Evolutionary conservation across 2,113 vertebrate genomes (phyloP).

Genomic region (Polypterus senegalus): DNA sequence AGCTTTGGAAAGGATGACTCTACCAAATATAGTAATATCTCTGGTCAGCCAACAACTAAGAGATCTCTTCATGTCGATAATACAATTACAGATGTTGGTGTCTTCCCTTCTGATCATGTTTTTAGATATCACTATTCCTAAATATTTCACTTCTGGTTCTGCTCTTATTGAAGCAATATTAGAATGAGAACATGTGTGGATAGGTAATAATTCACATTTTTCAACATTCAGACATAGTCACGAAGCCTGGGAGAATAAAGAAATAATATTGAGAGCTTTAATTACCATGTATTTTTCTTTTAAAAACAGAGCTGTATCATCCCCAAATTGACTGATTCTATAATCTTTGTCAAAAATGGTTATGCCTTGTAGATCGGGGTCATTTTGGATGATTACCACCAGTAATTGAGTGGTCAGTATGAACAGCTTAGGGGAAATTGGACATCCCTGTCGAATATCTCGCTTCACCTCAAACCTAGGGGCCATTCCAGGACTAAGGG

Average conservation of each 20-base stretch:
- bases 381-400: neutral
- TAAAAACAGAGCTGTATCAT: conserved; percentile 8
- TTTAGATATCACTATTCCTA: conserved; percentile 11
- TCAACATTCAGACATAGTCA: conserved; percentile 7
- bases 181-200: conserved; percentile 6
- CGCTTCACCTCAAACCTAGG: conserved; percentile 2
- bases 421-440: conserved; percentile 3
- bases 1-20: conserved; percentile 6
- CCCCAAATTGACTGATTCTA: conserved; percentile 5
- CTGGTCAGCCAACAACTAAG: conserved; percentile 5
- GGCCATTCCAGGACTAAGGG: neutral
- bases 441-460: conserved; percentile 5
- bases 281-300: conserved; percentile 2
- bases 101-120: conserved; percentile 9
- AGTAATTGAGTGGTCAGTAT: conserved; percentile 4
- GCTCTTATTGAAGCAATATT: conserved; percentile 8
- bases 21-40: conserved; percentile 10
- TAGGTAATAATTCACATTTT: conserved; percentile 11
- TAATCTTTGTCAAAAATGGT: conserved; percentile 3
- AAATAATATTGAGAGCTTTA: neutral
- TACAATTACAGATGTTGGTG: neutral
- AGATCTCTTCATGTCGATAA: too few relatives aligned
- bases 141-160: conserved; percentile 9
- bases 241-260: conserved; percentile 7
- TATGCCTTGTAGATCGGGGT: conserved; percentile 1